Percentiles rank a stretch among this genome's conserved stretches.
Conservation (phyloP, 2,888 invertebrate genomes). For the Lasius platythorax region DNA sequence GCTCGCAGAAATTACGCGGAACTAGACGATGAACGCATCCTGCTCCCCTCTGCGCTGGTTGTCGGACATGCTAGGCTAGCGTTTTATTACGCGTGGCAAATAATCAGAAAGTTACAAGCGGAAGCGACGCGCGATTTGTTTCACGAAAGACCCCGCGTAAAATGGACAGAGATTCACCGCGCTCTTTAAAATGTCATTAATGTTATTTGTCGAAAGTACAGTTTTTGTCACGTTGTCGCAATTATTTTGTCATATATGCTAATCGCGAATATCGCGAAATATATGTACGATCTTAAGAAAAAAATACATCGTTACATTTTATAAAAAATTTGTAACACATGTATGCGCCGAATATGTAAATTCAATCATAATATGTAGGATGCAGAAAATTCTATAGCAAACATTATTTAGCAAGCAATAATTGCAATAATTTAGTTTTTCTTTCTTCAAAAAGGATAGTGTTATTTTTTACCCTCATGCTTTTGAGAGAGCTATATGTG, state of each 20-base stretch:
- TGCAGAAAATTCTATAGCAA: not conserved
- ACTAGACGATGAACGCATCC: constrained; percentile 49
- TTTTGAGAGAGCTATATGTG: not conserved
- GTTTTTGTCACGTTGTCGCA: not conserved
- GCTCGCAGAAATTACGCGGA: constrained; percentile 49
- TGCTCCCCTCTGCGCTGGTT: not conserved
- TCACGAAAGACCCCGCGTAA: constrained; percentile 11
- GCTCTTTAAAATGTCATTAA: not conserved
- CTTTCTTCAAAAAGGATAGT: constrained; percentile 14
- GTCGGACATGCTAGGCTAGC: constrained; percentile 45
- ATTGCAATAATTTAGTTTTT: not conserved
- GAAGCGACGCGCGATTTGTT: constrained; percentile 37
- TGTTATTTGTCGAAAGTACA: not conserved
- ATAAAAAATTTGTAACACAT: not conserved
- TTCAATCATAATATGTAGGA: not conserved
- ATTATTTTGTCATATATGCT: not conserved
- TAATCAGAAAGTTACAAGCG: constrained; percentile 54
- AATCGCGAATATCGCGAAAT: not conserved
- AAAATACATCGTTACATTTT: not conserved
- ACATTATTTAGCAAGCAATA: not conserved
- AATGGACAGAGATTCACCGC: not conserved
- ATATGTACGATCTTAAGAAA: not conserved
- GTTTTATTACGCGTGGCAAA: constrained; percentile 51
- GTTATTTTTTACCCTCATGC: not conserved
- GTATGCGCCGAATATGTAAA: not conserved